Base-by-base conservation (phyloP, 2,888 invertebrate genomes). In the Eupithecia inturbata region DNA sequence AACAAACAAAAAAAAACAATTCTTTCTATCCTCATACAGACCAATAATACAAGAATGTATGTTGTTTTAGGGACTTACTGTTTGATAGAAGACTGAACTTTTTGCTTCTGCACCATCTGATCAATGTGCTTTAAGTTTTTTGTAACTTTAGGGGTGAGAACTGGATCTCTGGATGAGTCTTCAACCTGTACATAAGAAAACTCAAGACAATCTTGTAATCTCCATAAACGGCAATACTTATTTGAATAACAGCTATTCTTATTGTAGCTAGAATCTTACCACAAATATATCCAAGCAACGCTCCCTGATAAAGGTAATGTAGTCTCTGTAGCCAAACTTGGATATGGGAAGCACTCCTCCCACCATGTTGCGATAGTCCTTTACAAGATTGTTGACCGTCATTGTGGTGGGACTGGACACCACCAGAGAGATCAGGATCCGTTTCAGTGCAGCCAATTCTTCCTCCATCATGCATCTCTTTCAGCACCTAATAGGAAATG, bases 61-160 rank as follows among this genome's bases (percentile, higher is more conserved):
- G 6, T 28, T 62, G 31, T 31, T 31, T 28, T 12, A 7, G 19
- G 12, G 67, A 88, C 92, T 90, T 83, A 93, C 93, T 79, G 77
- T 84, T 88, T 93, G 0, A 79, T 78, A n/a, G 79, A 77, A 19
- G 85, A 73, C 12, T 89, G 79, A 5, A 84, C 41, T 80, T 82
- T 93, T 76, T 93, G 93, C 67, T 80, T 90, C 70, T 90, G 90
- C 0, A 94, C 93, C 85, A 91, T 88, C n/a, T 90, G 82, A 77
- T 94, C 93, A 77, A 94, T 93, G 74, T 94, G 94, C 78, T 91
- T 90, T 63, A 92, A 78, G 10, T 86, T 77, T 2, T 93, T 89
- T 0, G 92, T 87, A 1, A 93, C 91, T 74, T 93, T 93, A 28
- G 92, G 82, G 2, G 89, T 92, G 26, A 94, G 79, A 6, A 84